Percentiles rank a stretch among this genome's conserved stretches.
Evolutionary conservation across 2,113 vertebrate species (phyloP).

Genomic region (Calonectris borealis): DNA sequence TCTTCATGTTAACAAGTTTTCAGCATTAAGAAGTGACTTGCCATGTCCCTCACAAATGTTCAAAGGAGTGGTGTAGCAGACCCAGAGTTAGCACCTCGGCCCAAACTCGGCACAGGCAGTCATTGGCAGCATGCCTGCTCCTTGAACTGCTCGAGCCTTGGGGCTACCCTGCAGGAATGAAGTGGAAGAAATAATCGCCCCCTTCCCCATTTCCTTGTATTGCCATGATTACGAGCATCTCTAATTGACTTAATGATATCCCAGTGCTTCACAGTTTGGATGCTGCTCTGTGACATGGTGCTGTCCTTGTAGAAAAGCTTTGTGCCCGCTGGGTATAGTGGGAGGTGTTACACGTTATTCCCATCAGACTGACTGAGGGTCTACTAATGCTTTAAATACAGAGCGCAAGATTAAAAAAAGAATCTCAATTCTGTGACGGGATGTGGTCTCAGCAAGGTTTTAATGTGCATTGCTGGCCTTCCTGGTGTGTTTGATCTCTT

Average conservation of each 20-base stretch:
- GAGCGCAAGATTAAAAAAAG: neutral
- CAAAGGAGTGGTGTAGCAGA: neutral
- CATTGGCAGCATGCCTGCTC: neutral
- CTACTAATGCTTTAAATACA: rapidly evolving
- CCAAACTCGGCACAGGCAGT: neutral
- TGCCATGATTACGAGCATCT: neutral
- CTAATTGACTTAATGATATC: neutral
- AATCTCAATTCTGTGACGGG: neutral
- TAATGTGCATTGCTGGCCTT: rapidly evolving
- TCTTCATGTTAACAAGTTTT: neutral
- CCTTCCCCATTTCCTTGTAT: neutral
- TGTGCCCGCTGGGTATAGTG: rapidly evolving
- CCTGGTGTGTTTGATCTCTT: too few species aligned
- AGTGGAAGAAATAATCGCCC: neutral
- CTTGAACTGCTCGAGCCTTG: neutral
- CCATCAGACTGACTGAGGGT: neutral
- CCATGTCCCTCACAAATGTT: neutral
- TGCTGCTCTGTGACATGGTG: neutral
- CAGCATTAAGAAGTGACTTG: neutral
- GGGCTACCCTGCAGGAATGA: neutral
- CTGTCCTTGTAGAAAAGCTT: neutral
- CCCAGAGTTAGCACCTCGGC: neutral
- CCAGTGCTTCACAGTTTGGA: neutral
- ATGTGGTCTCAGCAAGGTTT: neutral
- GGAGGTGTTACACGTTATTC: neutral